Conservation (phyloP, 2,113 vertebrate genomes). For the Peucedramus taeniatus region DNA sequence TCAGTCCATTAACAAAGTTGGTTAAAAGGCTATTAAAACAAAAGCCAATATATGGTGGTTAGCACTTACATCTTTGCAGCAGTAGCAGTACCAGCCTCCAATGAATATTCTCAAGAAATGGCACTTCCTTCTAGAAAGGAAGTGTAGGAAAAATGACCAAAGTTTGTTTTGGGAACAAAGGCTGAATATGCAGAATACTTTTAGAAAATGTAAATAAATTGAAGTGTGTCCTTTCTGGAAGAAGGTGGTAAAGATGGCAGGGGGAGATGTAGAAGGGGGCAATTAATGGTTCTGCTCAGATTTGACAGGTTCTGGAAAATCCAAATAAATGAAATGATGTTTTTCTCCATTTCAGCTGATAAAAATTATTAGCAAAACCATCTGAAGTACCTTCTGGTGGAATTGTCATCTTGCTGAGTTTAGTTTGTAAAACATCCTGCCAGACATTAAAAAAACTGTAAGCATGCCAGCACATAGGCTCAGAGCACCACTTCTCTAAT, state of each 20-base stretch:
- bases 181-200: background rate
- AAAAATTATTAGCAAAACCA: constrained; percentile 77
- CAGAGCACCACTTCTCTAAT: constrained; percentile 12
- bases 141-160: background rate
- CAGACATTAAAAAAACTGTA: constrained; percentile 67
- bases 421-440: constrained; percentile 74
- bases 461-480: constrained; percentile 62
- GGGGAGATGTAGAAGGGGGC: background rate
- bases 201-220: background rate
- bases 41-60: constrained; percentile 74
- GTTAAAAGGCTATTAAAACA: constrained; percentile 83
- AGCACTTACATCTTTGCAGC: constrained; percentile 44
- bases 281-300: constrained; percentile 57
- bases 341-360: constrained; percentile 70
- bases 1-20: constrained; percentile 86
- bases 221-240: background rate
- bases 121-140: constrained; percentile 15
- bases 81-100: constrained; percentile 26
- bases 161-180: background rate
- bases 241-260: background rate
- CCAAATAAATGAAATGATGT: constrained; percentile 64
- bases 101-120: constrained; percentile 22
- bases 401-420: constrained; percentile 75
- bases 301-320: constrained; percentile 67
- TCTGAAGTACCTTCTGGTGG: constrained; percentile 79